Conservation (phyloP, 2,888 invertebrate genomes). For the Eristalis pertinax region DNA sequence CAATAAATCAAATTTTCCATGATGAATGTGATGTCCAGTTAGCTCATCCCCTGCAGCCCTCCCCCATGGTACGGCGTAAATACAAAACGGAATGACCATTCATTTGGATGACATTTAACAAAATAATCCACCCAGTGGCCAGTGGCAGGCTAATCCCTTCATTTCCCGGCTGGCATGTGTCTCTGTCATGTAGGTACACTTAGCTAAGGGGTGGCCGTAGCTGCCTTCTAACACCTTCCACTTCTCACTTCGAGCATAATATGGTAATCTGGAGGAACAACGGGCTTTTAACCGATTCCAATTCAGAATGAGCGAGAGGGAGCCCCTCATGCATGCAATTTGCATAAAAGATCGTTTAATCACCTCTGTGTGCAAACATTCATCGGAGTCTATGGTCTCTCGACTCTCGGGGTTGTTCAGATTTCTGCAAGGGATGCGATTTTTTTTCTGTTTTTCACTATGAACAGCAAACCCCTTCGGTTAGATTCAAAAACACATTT, state of each 20-base stretch:
- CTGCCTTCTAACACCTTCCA: constrained; percentile 53
- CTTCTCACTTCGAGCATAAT: constrained; percentile 17
- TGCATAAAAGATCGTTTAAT: constrained; percentile 67
- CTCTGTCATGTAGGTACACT: not conserved
- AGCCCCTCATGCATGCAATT: constrained; percentile 48
- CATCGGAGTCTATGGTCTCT: constrained; percentile 55
- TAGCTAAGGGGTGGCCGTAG: not conserved
- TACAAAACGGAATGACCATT: constrained; percentile 46
- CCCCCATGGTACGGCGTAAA: not conserved
- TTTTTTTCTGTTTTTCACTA: constrained; percentile 8
- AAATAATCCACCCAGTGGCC: constrained; percentile 59
- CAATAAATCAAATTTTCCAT: constrained; percentile 38
- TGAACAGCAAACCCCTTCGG: constrained; percentile 20
- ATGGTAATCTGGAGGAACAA: not conserved
- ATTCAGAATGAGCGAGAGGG: no score
- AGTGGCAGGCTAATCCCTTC: constrained; percentile 11
- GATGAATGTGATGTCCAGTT: constrained; percentile 32
- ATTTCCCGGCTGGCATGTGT: not conserved
- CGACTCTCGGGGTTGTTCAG: constrained; percentile 61
- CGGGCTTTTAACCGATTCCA: not conserved
- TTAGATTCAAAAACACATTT: constrained; percentile 20
- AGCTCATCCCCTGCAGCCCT: not conserved
- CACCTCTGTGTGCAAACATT: constrained; percentile 63
- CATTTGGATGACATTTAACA: constrained; percentile 53
- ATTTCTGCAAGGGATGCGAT: constrained; percentile 61